Evolutionary conservation across 1,140 invertebrate species (phyloP).

Genomic region (Parapsyche elsis): DNA sequence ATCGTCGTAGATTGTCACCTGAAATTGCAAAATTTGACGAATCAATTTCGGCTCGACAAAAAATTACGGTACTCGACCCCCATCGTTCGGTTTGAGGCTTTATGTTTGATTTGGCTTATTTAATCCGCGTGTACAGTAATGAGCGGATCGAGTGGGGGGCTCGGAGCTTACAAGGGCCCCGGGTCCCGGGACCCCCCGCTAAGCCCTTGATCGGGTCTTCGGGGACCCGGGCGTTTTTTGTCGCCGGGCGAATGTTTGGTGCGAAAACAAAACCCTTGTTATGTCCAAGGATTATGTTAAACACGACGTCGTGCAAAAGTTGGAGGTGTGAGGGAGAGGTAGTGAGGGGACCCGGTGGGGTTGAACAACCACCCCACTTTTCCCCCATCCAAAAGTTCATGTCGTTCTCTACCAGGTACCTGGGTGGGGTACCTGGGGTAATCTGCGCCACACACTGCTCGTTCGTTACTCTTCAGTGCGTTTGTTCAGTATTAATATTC

Average conservation of each 20-base stretch:
- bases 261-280: slow-evolving; percentile 44
- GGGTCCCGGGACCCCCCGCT: slow-evolving; percentile 1
- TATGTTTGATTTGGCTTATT: slow-evolving; percentile 39
- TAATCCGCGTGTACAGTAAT: slow-evolving; percentile 38
- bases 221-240: slow-evolving; percentile 10
- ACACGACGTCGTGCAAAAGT: slow-evolving; percentile 27
- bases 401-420: too few relatives aligned
- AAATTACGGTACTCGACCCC: too few relatives aligned
- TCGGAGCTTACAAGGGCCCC: background rate
- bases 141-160: background rate
- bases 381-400: too few relatives aligned
- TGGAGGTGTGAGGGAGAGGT: background rate
- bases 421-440: too few relatives aligned
- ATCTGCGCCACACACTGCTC: too few relatives aligned
- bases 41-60: too few relatives aligned
- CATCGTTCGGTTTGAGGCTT: background rate
- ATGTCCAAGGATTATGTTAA: slow-evolving; percentile 43
- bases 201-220: background rate
- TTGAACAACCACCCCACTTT: too few relatives aligned
- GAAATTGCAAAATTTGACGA: too few relatives aligned
- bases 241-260: slow-evolving; percentile 18
- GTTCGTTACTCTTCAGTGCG: background rate
- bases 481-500: slow-evolving; percentile 24
- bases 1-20: too few relatives aligned
- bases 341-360: too few relatives aligned